Conservation (phyloP, 1,140 invertebrate genomes). For the Heliconius nattereri region DNA sequence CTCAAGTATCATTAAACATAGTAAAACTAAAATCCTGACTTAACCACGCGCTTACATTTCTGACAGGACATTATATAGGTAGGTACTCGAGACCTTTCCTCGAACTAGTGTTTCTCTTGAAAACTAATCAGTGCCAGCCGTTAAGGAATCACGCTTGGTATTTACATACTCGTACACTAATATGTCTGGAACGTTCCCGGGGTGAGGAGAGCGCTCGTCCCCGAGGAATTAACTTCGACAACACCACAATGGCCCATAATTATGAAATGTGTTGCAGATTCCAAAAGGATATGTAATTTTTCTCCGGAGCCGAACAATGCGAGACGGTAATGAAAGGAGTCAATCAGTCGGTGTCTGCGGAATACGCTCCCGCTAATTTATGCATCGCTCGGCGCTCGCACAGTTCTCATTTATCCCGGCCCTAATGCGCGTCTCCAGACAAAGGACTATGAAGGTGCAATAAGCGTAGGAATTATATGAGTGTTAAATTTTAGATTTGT, state of each 20-base stretch:
- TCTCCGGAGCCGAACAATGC: conserved; percentile 72
- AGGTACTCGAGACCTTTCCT: conserved; percentile 56
- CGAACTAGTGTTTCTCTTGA: conserved; percentile 72
- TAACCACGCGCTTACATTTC: conserved; percentile 31
- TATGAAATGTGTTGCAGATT: conserved; percentile 80
- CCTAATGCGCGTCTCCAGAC: conserved; percentile 54
- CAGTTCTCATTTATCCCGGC: conserved; percentile 41
- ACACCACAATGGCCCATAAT: conserved; percentile 79
- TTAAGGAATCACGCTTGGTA: conserved; percentile 60
- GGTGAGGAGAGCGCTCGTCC: conserved; percentile 60
- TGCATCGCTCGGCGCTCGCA: conserved; percentile 49
- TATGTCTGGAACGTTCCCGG: conserved; percentile 64
- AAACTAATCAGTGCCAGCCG: conserved; percentile 74
- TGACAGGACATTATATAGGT: conserved; percentile 56
- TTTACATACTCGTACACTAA: conserved; percentile 64
- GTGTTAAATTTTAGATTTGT: conserved; percentile 36
- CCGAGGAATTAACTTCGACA: conserved; percentile 70
- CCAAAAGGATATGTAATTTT: conserved; percentile 71
- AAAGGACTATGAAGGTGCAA: conserved; percentile 58
- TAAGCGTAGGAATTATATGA: conserved; percentile 32
- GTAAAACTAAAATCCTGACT: conserved; percentile 33
- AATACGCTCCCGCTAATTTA: conserved; percentile 74
- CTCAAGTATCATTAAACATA: conserved; percentile 11
- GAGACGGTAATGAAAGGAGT: conserved; percentile 77
- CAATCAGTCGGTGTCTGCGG: conserved; percentile 75